phyloP scores from a whole-genome alignment of 1,140 invertebrate species.

The Akabosia matsudoensis region DNA sequence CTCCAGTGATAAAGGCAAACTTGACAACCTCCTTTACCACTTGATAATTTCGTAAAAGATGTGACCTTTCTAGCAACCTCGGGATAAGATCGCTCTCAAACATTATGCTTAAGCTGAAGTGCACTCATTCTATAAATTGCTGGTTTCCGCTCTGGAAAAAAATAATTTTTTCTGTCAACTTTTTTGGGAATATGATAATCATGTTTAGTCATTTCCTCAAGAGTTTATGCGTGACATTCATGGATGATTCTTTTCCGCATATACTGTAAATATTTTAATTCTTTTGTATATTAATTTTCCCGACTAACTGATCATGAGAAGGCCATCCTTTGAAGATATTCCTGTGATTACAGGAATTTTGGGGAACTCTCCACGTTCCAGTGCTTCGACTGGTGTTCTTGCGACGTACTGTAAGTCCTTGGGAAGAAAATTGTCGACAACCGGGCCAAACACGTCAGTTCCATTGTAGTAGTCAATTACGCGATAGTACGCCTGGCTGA shows the following conservation, averaged over 20 bases:
- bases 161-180: no score
- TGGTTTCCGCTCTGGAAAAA: slow-evolving; percentile 40
- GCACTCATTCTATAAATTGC: slow-evolving; percentile 42
- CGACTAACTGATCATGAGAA: slow-evolving; percentile 46
- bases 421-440: slow-evolving; percentile 45
- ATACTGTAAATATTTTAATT: neutral
- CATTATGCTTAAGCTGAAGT: slow-evolving; percentile 41
- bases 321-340: slow-evolving; percentile 45
- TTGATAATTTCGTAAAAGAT: slow-evolving; percentile 39
- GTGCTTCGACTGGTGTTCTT: slow-evolving; percentile 42
- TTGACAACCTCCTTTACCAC: slow-evolving; percentile 47
- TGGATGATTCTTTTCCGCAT: neutral
- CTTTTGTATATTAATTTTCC: no score
- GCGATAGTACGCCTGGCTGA: slow-evolving; percentile 44
- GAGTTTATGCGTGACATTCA: neutral
- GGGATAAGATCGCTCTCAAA: slow-evolving; percentile 46
- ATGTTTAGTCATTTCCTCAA: neutral
- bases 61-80: slow-evolving; percentile 41
- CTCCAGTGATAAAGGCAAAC: slow-evolving; percentile 47
- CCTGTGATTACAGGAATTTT: slow-evolving; percentile 45
- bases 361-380: slow-evolving; percentile 46
- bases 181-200: no score
- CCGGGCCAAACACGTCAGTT: slow-evolving; percentile 46
- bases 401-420: slow-evolving; percentile 6
- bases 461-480: slow-evolving; percentile 44